These are phyloP conservation scores for Protomyctophum bolini DNA, from an alignment of 2,113 vertebrate genomes.

Conservation along the genomic window DNA sequence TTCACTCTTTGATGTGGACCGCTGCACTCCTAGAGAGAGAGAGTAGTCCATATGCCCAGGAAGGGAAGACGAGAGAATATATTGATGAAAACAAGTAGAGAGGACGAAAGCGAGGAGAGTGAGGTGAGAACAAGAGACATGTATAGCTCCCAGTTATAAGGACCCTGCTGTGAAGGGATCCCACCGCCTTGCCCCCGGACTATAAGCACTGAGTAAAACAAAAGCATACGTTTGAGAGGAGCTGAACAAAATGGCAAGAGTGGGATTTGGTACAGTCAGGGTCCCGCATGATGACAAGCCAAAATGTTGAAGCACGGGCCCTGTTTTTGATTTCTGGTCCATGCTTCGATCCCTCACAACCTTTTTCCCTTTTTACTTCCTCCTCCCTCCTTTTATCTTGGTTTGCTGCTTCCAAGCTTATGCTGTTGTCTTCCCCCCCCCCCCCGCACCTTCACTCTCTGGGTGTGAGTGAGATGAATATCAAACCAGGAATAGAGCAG, in stretches of 20 bases:
- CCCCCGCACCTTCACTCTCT: conserved; percentile 86
- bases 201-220: conserved; percentile 64
- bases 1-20: conserved; percentile 70
- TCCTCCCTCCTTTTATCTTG: conserved; percentile 57
- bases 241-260: conserved; percentile 79
- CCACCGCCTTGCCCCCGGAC: conserved; percentile 59
- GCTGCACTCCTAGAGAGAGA: conserved; percentile 46
- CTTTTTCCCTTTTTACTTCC: conserved; percentile 35
- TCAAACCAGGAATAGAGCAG: conserved; percentile 84
- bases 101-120: conserved; percentile 58
- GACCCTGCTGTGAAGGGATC: conserved; percentile 76
- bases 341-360: conserved; percentile 55
- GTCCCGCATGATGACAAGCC: conserved; percentile 87
- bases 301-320: conserved; percentile 82
- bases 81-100: conserved; percentile 55
- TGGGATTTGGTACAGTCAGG: conserved; percentile 84
- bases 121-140: conserved; percentile 74
- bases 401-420: conserved; percentile 81
- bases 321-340: conserved; percentile 88
- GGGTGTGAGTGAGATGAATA: conserved; percentile 91
- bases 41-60: conserved; percentile 61
- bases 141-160: conserved; percentile 70
- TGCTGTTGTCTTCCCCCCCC: conserved; percentile 71
- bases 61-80: conserved; percentile 57
- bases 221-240: conserved; percentile 66